Evolutionary conservation across 2,888 invertebrate species (phyloP).

Genomic region (Pogonocherus hispidulus): DNA sequence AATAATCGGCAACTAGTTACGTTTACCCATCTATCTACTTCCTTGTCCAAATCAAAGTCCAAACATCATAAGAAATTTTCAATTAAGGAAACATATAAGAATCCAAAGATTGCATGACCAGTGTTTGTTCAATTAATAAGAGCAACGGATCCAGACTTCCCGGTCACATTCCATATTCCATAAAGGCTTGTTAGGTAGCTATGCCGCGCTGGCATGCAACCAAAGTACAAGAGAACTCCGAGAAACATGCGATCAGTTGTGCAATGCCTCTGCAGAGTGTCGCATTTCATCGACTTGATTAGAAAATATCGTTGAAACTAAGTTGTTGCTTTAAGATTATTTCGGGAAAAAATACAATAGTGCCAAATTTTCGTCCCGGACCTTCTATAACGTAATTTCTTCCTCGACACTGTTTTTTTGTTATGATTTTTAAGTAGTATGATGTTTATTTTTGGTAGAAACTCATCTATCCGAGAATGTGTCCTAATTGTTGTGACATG

Average conservation of each 20-base stretch:
- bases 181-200: conserved; percentile 54
- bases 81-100: background rate
- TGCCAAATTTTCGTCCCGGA: no score
- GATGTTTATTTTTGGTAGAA: no score
- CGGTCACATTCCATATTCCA: conserved; percentile 54
- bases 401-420: no score
- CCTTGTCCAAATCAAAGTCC: no score
- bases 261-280: conserved; percentile 34
- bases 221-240: conserved; percentile 36
- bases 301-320: background rate
- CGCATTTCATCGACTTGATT: conserved; percentile 33
- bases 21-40: no score
- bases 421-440: no score
- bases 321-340: no score
- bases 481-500: no score
- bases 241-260: conserved; percentile 45
- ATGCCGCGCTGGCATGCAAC: conserved; percentile 54
- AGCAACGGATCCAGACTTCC: conserved; percentile 52
- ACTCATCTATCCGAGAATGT: no score
- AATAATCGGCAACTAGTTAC: no score
- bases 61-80: background rate
- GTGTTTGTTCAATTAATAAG: conserved; percentile 33
- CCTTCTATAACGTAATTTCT: no score
- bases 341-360: no score
- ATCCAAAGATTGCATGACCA: background rate